Evolutionary conservation across 2,888 invertebrate species (phyloP), one percentile per base, ranked within the genome.

Genomic region (Pecten maximus): DNA sequence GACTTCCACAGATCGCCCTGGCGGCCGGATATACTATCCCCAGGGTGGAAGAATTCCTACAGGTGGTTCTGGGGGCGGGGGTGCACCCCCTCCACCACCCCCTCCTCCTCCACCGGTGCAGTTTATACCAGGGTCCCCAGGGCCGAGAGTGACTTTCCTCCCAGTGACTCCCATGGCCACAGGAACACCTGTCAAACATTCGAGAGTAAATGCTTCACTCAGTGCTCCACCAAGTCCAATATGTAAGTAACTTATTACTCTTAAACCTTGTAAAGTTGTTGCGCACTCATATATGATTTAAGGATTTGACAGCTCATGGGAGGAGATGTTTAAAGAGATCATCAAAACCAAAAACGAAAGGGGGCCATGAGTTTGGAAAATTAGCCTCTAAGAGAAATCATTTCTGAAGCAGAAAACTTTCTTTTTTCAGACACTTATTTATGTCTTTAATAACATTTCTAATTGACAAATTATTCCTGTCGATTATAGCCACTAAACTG

Each of bases 181-280:
- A 89, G 95, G 95, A 54, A 95, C 95, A 60, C 95, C 95, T 39
- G 93, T 95, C 28, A 90, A 91, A 15, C 91, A 93, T 10, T 90
- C 90, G 12, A 48, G 87, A 40, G 92, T 92, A 40, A 92, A 93
- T 87, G 94, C 91, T 4, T 92, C 92, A 15, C 92, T 93, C 88
- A 92, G 91, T 19, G 90, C 89, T n/a, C 94, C 94, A 89, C 95
- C 95, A 16, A 95, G 95, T 90, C 95, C 95, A 10, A 95, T 95
- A 89, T 90, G 95, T 95, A 92, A 94, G 95, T 95, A 87, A 35
- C 44, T 48, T n/a, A 87, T 28, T 23, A 60, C 12, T 89, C 10
- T n/a, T 88, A 44, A 48, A 44, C 44, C 44, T 8, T 4, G 44
- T 44, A 4, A 44, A 8, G 44, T 44, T 44, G 44, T 44, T 44